Base-by-base conservation (phyloP, 2,888 invertebrate species). In the Ypsolopha sequella region DNA sequence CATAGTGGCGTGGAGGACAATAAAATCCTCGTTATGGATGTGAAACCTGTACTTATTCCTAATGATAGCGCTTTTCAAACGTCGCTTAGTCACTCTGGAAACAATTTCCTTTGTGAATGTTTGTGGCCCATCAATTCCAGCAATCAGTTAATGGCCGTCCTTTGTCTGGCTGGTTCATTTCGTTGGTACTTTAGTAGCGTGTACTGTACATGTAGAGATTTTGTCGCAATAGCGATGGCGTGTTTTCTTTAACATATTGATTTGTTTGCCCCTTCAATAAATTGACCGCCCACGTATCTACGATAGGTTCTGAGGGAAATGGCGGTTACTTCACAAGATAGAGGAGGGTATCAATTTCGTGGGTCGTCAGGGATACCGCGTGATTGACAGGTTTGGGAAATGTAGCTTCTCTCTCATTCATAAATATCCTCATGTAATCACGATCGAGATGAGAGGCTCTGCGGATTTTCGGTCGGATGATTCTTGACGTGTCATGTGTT, bases 381-480 rank as follows among this genome's bases (percentile, higher is more conserved):
- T 78, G 78, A 80, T 77, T 75, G 79, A 78, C 77, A 72, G 70
- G 64, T 65, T 68, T 61, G 66, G 66, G 63, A 70, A 70, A 72
- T 70, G 65, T 66, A 64, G 60, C 36, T 47, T 47, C 47, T 47
- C 14, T 47, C 47, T 47, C 14, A 36, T 47, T 36, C 46, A 8
- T 24, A 4, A 24, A 24, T 24, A 24, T 24, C 24, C 24, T 24
- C 4, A 24, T 24, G 24, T 24, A 24, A 24, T 24, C 24, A 24
- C 4, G 24, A 24, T 24, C 4, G 24, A 14, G 35, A 13, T 10
- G 36, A 14, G 7, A 36, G 36, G 47, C 14, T 47, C 11, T 36
- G 36, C 36, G 36, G 47, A 47, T 47, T 47, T 47, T 36, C 47
- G 47, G 13, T 47, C 36, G 47, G 36, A 13, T 47, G 14, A 47